Percentiles rank a stretch among this genome's conserved stretches.
phyloP scores from a whole-genome alignment of 53 echinoderm and acorn worm genomes.

The Antedon mediterranea region DNA sequence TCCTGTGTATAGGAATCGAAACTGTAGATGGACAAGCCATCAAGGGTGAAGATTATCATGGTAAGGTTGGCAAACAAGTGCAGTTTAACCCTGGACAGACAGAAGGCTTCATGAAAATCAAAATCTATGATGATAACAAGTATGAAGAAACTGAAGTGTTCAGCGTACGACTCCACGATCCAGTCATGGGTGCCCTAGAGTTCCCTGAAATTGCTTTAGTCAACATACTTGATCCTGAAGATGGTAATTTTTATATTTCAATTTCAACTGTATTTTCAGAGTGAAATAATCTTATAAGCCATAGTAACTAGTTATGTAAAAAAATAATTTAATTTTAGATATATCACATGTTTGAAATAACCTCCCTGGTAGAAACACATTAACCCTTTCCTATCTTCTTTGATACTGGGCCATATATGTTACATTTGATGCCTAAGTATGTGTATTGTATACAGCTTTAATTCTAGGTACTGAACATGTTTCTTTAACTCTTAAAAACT shows the following conservation, averaged over 20 bases:
- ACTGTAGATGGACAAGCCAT: slow-evolving; percentile 81
- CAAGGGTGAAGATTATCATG: slow-evolving; percentile 77
- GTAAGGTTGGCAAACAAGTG: slow-evolving; percentile 86
- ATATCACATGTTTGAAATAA: no score
- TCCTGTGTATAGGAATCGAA: slow-evolving; percentile 46
- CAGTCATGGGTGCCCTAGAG: slow-evolving; percentile 96
- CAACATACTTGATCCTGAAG: slow-evolving; percentile 68
- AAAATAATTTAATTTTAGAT: no score
- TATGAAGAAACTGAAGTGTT: slow-evolving; percentile 74
- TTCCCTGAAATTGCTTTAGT: slow-evolving; percentile 78
- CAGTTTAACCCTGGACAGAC: slow-evolving; percentile 99
- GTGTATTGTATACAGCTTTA: no score
- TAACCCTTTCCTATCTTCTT: no score
- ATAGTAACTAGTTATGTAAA: no score
- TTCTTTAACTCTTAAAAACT: no score
- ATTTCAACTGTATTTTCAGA: no score
- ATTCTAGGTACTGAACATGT: no score
- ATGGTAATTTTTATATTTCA: slow-evolving; percentile 81
- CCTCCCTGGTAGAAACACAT: no score
- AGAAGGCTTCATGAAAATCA: slow-evolving; percentile 87
- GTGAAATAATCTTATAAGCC: no score
- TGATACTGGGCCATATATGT: no score
- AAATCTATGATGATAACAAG: slow-evolving; percentile 45
- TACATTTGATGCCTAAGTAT: no score
- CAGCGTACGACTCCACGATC: slow-evolving; percentile 77